Percentiles rank a stretch among this genome's conserved stretches.
phyloP scores from a whole-genome alignment of 2,888 invertebrate species.

The Encarsia formosa region DNA sequence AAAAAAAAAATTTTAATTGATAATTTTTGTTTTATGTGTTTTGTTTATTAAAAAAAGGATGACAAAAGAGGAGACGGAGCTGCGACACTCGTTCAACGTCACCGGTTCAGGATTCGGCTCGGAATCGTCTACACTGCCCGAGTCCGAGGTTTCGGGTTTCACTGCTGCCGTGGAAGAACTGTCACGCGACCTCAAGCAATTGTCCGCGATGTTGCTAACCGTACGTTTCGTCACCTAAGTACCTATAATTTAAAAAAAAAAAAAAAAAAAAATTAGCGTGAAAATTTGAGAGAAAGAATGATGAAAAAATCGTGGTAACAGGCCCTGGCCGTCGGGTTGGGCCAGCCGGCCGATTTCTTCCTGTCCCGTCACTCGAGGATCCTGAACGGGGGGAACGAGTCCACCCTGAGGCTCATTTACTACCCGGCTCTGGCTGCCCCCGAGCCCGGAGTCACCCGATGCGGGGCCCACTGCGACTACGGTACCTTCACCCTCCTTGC shows the following conservation, averaged over 20 bases:
- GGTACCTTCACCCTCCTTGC: constrained; percentile 72
- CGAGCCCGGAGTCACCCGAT: constrained; percentile 57
- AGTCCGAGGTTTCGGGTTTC: constrained; percentile 65
- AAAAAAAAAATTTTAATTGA: too few species aligned
- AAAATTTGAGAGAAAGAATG: too few species aligned
- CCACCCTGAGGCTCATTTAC: constrained; percentile 66
- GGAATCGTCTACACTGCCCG: too few species aligned
- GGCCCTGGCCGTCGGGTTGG: constrained; percentile 52
- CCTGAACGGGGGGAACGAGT: constrained; percentile 63
- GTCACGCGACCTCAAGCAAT: constrained; percentile 65
- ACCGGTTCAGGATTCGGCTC: constrained; percentile 58
- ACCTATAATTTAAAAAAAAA: constrained; percentile 28
- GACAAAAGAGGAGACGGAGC: constrained; percentile 53
- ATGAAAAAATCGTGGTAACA: constrained; percentile 32
- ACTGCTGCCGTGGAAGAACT: constrained; percentile 62
- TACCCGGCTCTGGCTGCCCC: constrained; percentile 60
- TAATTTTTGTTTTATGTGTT: too few species aligned
- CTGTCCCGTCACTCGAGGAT: constrained; percentile 64
- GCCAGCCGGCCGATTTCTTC: constrained; percentile 60
- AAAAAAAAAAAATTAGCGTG: background rate
- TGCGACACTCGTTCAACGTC: constrained; percentile 69
- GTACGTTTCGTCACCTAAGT: constrained; percentile 34
- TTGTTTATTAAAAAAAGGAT: too few species aligned
- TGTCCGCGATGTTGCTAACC: constrained; percentile 63
- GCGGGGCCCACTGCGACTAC: constrained; percentile 70